Evolutionary conservation across 2,797 vertebrate genomes (phyloP).

Genomic region (Channa striata): DNA sequence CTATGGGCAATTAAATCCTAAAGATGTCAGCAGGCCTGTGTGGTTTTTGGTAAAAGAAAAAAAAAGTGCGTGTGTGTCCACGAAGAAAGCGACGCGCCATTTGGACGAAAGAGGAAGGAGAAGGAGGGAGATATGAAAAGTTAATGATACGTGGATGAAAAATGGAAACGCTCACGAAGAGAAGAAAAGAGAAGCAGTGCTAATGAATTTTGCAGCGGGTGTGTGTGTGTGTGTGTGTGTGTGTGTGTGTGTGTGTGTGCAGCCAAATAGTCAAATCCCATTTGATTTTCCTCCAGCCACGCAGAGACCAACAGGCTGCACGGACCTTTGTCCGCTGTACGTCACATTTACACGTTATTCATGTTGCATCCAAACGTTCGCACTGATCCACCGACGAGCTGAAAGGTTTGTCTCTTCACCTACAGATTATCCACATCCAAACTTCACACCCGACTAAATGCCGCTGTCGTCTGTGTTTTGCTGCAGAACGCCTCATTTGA

Average conservation of each 20-base stretch:
- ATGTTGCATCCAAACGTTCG: too few species aligned
- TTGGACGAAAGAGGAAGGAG: slow-evolving; percentile 12
- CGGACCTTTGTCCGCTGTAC: too few species aligned
- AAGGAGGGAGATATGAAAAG: slow-evolving; percentile 55
- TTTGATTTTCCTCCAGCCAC: too few species aligned
- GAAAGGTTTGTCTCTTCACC: too few species aligned
- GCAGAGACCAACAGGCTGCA: too few species aligned
- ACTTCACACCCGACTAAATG: too few species aligned
- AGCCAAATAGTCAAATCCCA: too few species aligned
- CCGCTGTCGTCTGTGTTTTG: too few species aligned
- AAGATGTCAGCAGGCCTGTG: slow-evolving; percentile 12
- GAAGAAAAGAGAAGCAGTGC: neutral
- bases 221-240: slow-evolving; percentile 16
- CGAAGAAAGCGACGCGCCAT: slow-evolving; percentile 3
- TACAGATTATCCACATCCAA: too few species aligned
- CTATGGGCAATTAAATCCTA: slow-evolving; percentile 74
- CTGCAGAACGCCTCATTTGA: too few species aligned
- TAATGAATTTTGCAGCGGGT: neutral
- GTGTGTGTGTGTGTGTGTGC: slow-evolving; percentile 3
- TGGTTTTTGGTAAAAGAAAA: neutral
- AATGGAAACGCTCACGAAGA: slow-evolving; percentile 60
- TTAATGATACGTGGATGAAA: slow-evolving; percentile 77
- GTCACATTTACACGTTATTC: too few species aligned
- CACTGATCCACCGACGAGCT: too few species aligned
- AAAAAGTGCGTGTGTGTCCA: slow-evolving; percentile 5